Evolutionary conservation across 2,888 invertebrate genomes (phyloP).

Genomic region (Saturnia japonica): DNA sequence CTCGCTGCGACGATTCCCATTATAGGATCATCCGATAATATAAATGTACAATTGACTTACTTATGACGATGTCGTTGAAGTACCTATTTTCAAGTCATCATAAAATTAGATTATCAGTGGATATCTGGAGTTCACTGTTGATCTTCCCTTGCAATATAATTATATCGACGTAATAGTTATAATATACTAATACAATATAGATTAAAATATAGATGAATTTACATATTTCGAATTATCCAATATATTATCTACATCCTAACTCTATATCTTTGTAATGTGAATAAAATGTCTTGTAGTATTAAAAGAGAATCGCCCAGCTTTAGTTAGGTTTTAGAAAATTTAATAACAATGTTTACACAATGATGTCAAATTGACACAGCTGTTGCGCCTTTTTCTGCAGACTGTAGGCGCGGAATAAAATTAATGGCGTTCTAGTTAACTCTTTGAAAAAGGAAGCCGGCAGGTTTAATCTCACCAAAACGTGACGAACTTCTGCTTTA

Average conservation of each 20-base stretch:
- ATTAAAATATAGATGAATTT: not conserved
- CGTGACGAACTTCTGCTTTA: constrained; percentile 45
- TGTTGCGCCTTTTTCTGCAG: constrained; percentile 56
- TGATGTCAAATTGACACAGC: constrained; percentile 46
- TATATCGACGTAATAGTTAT: not conserved
- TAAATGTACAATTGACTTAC: not conserved
- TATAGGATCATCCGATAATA: not conserved
- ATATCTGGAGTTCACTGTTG: not conserved
- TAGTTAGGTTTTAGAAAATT: not conserved
- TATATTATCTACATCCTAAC: not conserved
- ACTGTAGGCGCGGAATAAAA: constrained; percentile 65
- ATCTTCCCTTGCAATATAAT: not conserved
- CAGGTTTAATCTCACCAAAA: constrained; percentile 53
- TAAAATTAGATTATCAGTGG: not conserved
- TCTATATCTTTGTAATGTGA: not conserved
- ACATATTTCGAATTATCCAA: not conserved
- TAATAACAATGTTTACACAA: constrained; percentile 3
- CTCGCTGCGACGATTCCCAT: not conserved
- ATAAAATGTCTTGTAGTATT: not conserved
- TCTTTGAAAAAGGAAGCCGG: constrained; percentile 48
- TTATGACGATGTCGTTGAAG: not conserved
- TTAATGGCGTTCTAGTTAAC: constrained; percentile 58
- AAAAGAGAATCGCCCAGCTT: not conserved
- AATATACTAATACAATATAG: no score
- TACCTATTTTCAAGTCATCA: not conserved